Evolutionary conservation across 2,888 invertebrate genomes (phyloP).

Genomic region (Agrotis ipsilon): DNA sequence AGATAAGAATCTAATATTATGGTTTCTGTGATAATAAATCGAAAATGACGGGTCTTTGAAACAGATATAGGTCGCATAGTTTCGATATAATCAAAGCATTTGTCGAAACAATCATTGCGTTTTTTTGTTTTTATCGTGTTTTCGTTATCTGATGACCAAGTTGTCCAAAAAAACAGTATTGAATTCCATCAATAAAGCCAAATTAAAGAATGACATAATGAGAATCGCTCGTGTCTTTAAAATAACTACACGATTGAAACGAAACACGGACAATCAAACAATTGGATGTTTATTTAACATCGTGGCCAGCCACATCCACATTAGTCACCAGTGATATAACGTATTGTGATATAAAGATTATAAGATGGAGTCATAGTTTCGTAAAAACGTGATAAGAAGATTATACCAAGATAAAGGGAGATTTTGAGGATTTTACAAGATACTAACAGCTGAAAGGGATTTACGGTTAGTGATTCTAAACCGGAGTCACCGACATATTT

Average conservation of each 20-base stretch:
- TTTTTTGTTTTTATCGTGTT: not conserved
- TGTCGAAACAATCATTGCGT: not conserved
- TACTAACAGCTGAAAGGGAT: not conserved
- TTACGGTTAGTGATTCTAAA: not conserved
- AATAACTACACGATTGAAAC: conserved; percentile 58
- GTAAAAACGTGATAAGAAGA: conserved; percentile 39
- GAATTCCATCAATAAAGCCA: conserved; percentile 8
- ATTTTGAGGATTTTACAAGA: conserved; percentile 19
- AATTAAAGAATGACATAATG: conserved; percentile 51
- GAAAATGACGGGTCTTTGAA: conserved; percentile 39
- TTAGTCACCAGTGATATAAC: conserved; percentile 73
- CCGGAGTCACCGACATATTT: not conserved
- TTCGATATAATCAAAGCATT: conserved; percentile 1
- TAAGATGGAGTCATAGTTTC: conserved; percentile 55
- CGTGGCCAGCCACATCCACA: conserved; percentile 51
- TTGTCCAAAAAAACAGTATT: not conserved
- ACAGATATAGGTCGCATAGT: conserved; percentile 37
- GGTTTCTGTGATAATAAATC: conserved; percentile 32
- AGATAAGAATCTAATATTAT: conserved; percentile 36
- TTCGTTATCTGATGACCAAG: not conserved
- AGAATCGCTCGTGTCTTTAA: conserved; percentile 48
- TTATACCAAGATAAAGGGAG: conserved; percentile 32
- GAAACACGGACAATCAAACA: conserved; percentile 67
- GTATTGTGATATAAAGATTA: conserved; percentile 60
- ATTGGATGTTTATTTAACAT: conserved; percentile 73